These are phyloP conservation scores for Muscina levida DNA, from an alignment of 2,888 invertebrate genomes.

Conservation along the genomic window DNA sequence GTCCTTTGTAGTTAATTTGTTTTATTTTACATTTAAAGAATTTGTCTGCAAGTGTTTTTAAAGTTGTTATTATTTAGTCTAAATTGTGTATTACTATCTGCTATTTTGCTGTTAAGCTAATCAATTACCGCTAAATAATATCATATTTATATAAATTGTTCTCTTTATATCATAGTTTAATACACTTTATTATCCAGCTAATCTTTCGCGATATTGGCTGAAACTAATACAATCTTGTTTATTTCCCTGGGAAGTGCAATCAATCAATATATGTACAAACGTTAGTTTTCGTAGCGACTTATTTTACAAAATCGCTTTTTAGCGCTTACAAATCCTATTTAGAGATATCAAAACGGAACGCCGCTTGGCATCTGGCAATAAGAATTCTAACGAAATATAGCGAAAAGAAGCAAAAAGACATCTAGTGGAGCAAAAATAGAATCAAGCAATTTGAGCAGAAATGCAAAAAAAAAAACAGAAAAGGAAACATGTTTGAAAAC, in stretches of 20 bases:
- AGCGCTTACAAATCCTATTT: conserved; percentile 38
- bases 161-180: neutral
- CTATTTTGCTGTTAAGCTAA: no score
- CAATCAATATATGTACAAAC: neutral
- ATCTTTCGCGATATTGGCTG: conserved; percentile 14
- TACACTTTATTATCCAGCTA: neutral
- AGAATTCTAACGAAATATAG: neutral
- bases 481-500: neutral
- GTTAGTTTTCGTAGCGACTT: conserved; percentile 14
- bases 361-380: neutral
- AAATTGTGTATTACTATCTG: no score
- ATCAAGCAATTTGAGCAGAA: conserved; percentile 7
- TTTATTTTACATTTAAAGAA: no score
- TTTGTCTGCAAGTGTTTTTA: no score
- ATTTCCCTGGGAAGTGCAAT: neutral
- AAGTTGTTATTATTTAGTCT: no score
- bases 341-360: conserved; percentile 20
- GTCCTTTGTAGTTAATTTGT: no score
- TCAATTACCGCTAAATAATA: no score
- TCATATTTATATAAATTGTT: no score
- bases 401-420: neutral
- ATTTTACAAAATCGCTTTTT: conserved; percentile 35
- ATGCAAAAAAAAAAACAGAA: neutral
- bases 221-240: conserved; percentile 24
- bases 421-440: neutral